These are phyloP conservation scores for Tachina fera DNA, from an alignment of 2,888 invertebrate genomes.

Conservation along the genomic window DNA sequence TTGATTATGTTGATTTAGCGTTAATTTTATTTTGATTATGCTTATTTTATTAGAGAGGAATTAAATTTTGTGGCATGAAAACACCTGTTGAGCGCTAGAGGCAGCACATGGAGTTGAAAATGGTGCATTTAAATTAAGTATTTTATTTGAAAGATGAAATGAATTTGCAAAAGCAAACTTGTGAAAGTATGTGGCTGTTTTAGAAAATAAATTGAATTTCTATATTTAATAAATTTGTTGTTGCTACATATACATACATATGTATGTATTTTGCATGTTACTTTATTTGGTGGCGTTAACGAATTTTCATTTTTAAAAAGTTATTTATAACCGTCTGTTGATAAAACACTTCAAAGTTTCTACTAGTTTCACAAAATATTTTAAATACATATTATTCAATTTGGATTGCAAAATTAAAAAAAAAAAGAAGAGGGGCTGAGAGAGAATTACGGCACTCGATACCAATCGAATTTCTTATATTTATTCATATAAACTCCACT, in stretches of 20 bases:
- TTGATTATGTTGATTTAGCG: slow-evolving; percentile 43
- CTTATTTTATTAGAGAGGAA: background rate
- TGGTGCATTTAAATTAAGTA: background rate
- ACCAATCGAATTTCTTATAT: too few species aligned
- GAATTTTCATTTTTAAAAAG: too few species aligned
- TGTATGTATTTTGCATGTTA: background rate
- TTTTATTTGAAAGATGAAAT: background rate
- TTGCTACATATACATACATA: background rate
- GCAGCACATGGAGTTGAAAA: background rate
- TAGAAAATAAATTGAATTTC: background rate
- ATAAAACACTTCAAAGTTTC: too few species aligned
- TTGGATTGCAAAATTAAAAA: too few species aligned
- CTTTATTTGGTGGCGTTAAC: background rate
- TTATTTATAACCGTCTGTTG: too few species aligned
- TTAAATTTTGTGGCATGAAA: background rate
- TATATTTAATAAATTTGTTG: background rate
- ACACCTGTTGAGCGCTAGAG: slow-evolving; percentile 32
- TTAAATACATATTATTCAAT: too few species aligned
- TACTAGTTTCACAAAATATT: too few species aligned
- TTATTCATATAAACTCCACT: too few species aligned
- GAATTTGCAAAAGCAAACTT: slow-evolving; percentile 3
- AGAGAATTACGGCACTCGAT: too few species aligned
- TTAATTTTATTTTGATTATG: slow-evolving; percentile 51
- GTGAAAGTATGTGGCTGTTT: background rate
- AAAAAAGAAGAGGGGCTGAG: too few species aligned